Conservation (phyloP, 2,888 invertebrate species). For the Athalia circularis region DNA sequence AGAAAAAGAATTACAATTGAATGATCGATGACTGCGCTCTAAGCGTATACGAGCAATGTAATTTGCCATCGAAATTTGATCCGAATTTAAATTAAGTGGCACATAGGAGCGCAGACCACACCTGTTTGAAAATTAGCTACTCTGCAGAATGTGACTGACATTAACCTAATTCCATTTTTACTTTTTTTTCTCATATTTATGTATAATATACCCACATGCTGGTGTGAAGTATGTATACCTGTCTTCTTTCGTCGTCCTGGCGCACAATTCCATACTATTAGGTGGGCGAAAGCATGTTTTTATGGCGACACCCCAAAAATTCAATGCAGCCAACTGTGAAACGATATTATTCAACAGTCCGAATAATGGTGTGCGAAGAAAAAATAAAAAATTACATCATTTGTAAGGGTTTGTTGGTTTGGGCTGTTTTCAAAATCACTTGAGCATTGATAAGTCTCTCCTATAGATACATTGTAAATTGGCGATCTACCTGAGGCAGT, state of each 20-base stretch:
- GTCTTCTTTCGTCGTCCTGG: conserved; percentile 30
- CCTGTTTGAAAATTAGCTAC: conserved; percentile 41
- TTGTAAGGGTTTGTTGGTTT: too few species aligned
- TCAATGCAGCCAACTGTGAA: conserved; percentile 55
- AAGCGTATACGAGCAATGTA: too few species aligned
- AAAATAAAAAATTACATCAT: too few species aligned
- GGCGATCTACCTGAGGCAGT: too few species aligned
- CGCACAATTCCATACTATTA: conserved; percentile 20
- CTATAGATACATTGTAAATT: too few species aligned
- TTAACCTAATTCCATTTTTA: conserved; percentile 41
- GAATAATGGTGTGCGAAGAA: too few species aligned
- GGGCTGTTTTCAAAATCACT: too few species aligned
- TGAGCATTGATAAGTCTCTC: too few species aligned
- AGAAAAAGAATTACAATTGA: too few species aligned
- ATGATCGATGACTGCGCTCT: too few species aligned
- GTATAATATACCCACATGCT: too few species aligned
- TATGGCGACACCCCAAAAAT: conserved; percentile 51
- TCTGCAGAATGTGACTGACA: conserved; percentile 28
- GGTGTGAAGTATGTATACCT: conserved; percentile 15
- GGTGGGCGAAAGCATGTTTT: conserved; percentile 35
- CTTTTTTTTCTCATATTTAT: conserved; percentile 3
- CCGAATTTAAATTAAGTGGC: neutral
- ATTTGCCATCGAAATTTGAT: too few species aligned
- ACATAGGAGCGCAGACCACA: conserved; percentile 6
- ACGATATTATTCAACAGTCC: conserved; percentile 47